These are phyloP conservation scores for Xylocampa areola DNA, from an alignment of 2,888 invertebrate genomes.

Conservation along the genomic window DNA sequence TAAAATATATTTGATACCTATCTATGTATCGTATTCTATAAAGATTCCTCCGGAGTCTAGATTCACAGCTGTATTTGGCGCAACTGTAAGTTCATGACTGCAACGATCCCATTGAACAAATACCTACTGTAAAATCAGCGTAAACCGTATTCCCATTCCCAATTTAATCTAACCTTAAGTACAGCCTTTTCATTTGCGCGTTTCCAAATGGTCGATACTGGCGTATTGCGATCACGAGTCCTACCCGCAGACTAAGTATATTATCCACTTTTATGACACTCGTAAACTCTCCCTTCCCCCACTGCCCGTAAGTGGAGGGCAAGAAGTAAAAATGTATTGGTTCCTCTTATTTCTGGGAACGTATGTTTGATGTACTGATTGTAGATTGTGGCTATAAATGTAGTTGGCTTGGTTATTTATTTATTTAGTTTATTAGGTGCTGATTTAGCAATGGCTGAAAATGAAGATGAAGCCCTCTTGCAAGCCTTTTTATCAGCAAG, in stretches of 20 bases:
- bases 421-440: too few relatives aligned
- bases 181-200: constrained; percentile 48
- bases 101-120: too few relatives aligned
- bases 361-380: constrained; percentile 37
- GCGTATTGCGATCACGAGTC: constrained; percentile 61
- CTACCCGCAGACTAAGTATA: constrained; percentile 64
- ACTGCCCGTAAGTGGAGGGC: not conserved
- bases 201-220: constrained; percentile 45
- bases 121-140: too few relatives aligned
- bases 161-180: not conserved
- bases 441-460: too few relatives aligned
- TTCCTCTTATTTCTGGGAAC: constrained; percentile 48
- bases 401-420: not conserved
- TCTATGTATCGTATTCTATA: too few relatives aligned
- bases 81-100: too few relatives aligned
- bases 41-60: too few relatives aligned
- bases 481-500: too few relatives aligned
- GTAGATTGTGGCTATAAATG: constrained; percentile 12
- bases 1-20: too few relatives aligned
- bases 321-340: constrained; percentile 52
- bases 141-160: not conserved
- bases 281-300: constrained; percentile 63
- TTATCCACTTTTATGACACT: constrained; percentile 60
- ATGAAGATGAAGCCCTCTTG: too few relatives aligned
- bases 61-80: too few relatives aligned